Conservation (phyloP, 2,113 vertebrate species). For the Gymnocephalus cernua region DNA sequence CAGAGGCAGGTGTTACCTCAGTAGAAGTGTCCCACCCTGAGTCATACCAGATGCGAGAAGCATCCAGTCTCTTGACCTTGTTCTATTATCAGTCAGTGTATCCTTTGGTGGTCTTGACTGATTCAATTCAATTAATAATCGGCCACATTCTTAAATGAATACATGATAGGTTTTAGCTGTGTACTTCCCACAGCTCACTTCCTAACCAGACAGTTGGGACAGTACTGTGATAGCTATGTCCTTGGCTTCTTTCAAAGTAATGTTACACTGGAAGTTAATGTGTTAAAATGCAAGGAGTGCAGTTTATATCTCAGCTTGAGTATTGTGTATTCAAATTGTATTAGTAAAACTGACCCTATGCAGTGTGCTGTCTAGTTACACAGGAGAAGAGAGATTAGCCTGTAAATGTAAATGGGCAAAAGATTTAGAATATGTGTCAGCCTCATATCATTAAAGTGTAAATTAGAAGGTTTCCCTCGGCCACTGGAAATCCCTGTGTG, state of each 20-base stretch:
- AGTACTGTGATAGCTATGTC: background rate
- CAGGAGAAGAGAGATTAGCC: constrained; percentile 2
- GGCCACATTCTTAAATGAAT: background rate
- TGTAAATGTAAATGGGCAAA: constrained; percentile 11
- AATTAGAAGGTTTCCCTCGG: background rate
- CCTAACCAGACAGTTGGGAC: background rate
- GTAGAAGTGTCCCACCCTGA: background rate
- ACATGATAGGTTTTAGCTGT: background rate
- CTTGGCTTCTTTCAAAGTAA: constrained; percentile 22
- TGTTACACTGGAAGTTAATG: constrained; percentile 10
- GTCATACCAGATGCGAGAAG: background rate
- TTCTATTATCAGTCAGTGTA: background rate
- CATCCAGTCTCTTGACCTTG: background rate
- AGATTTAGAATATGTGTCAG: background rate
- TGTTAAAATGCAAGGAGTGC: constrained; percentile 6
- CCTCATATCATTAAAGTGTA: constrained; percentile 6
- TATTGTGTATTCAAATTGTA: background rate
- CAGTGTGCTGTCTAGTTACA: background rate
- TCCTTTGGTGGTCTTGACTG: constrained; percentile 18
- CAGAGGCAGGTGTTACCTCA: background rate
- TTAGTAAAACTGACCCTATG: constrained; percentile 8
- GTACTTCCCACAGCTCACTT: background rate
- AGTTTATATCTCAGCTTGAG: background rate
- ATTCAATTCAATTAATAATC: constrained; percentile 12
- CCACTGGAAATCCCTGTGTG: constrained; percentile 6